phyloP scores from a whole-genome alignment of 2,113 vertebrate species.

The Lasiurus borealis region DNA sequence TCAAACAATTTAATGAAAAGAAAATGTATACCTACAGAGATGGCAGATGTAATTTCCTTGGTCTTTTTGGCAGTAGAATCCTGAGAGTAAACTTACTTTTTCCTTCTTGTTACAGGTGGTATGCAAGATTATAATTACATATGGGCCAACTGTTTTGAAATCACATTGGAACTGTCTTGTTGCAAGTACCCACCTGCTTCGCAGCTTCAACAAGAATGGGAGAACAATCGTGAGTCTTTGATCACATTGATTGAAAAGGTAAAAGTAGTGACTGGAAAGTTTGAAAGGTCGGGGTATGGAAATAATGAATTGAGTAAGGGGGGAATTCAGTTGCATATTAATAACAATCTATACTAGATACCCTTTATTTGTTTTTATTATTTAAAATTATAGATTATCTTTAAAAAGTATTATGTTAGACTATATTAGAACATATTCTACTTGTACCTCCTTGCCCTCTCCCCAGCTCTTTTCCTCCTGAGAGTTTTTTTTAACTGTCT shows the following conservation, averaged over 20 bases:
- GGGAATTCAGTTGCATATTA: conserved; percentile 6
- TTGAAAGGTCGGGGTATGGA: background rate
- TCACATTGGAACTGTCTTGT: conserved; percentile 97
- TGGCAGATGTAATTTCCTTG: conserved; percentile 24
- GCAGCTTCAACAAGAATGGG: conserved; percentile 93
- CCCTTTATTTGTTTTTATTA: conserved; percentile 42
- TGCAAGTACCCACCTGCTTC: conserved; percentile 94
- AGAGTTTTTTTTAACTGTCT: background rate
- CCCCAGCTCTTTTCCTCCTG: background rate
- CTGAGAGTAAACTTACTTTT: conserved; percentile 35
- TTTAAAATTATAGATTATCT: conserved; percentile 28
- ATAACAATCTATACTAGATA: background rate
- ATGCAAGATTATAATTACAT: conserved; percentile 99
- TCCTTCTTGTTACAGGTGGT: conserved; percentile 89
- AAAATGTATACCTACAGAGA: conserved; percentile 23
- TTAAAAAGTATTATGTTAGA: conserved; percentile 18
- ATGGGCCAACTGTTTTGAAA: conserved; percentile 96
- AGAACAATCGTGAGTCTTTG: conserved; percentile 95
- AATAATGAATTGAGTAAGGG: conserved; percentile 38
- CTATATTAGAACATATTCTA: conserved; percentile 6
- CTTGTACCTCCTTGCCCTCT: background rate
- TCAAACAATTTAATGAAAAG: conserved; percentile 55
- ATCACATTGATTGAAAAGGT: conserved; percentile 96
- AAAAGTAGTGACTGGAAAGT: conserved; percentile 23
- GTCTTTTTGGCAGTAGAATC: conserved; percentile 25